Base-by-base conservation (phyloP, 2,888 invertebrate species). In the Cyclophora punctaria region DNA sequence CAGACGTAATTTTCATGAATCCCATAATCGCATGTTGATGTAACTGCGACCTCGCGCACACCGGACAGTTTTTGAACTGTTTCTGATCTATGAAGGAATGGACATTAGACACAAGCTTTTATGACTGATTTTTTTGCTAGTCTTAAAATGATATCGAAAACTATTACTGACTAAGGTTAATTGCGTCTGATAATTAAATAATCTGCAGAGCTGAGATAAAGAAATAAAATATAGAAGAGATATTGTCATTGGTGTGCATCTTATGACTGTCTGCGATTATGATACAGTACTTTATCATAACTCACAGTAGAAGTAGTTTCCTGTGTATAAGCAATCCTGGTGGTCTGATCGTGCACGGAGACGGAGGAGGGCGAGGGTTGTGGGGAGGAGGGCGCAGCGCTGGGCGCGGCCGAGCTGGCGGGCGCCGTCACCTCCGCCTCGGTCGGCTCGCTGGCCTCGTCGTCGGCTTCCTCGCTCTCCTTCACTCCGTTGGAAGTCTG, bases 401-500 rank as follows among this genome's bases (percentile, higher is more conserved):
- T 69, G 7, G 84, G 69, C 0, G 74, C 63, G 35, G 72, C 72
- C 4, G 82, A 68, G 35, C 67, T 69, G 37, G 71, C 68, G 37
- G 71, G 66, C 0, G 69, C 67, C 1, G 73, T 72, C 40, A 78
- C 81, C 34, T 80, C 81, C 0, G 66, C 58, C 49, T 83, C 83
- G 34, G 66, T 75, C 20, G 72, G 67, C 56, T 85, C 84, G 48
- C 78, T 83, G 2, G 82, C 79, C 52, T 88, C 87, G 51, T 88
- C 87, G 37, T 88, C 87, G 0, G 71, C 52, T 56, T 88, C 87
- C 34, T 85, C 79, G 56, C 75, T 83, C 57, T 86, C 87, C 52
- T 87, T 87, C 20, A 88, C 73, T 6, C 84, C 84, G 57, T 81
- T 85, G n/a, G 86, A 79, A 0, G 85, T 85, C 87, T 88, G 66